Evolutionary conservation across 2,113 vertebrate species (phyloP).

Genomic region (Psittacula cyanocephala): DNA sequence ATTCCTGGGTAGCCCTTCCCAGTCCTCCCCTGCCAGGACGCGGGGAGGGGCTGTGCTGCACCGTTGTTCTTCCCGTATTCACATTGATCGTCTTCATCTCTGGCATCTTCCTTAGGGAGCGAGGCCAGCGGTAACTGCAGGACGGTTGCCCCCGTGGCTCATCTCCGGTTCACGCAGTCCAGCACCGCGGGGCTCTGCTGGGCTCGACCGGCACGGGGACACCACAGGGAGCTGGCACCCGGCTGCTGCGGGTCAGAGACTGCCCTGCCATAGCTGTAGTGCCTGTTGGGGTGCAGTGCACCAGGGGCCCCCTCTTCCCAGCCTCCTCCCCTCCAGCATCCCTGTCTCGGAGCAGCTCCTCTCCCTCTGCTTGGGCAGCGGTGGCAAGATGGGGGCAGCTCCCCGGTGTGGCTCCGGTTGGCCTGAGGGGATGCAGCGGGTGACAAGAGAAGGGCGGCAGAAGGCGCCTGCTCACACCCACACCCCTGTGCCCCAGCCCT

Average conservation of each 20-base stretch:
- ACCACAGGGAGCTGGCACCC: not conserved
- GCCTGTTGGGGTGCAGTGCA: not conserved
- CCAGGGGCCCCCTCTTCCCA: not conserved
- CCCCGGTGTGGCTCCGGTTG: not conserved
- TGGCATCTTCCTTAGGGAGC: conserved; percentile 31
- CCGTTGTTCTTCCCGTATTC: conserved; percentile 29
- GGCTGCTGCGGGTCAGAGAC: not conserved
- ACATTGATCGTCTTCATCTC: conserved; percentile 19
- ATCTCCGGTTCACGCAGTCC: rapidly evolving
- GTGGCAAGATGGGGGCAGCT: not conserved
- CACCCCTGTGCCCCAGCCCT: not conserved
- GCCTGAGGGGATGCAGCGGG: not conserved
- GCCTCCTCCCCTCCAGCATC: not conserved
- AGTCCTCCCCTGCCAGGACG: not conserved
- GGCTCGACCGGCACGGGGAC: not conserved
- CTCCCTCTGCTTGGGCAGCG: not conserved
- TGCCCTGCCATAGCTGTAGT: not conserved
- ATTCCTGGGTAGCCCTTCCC: not conserved
- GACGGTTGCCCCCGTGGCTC: not conserved
- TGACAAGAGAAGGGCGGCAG: not conserved
- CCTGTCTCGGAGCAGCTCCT: conserved; percentile 17
- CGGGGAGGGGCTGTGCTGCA: not conserved
- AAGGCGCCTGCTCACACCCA: rapidly evolving
- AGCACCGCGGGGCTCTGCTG: not conserved
- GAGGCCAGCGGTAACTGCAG: not conserved